Evolutionary conservation across 1,140 invertebrate genomes (phyloP).

Genomic region (Apis mellifera): DNA sequence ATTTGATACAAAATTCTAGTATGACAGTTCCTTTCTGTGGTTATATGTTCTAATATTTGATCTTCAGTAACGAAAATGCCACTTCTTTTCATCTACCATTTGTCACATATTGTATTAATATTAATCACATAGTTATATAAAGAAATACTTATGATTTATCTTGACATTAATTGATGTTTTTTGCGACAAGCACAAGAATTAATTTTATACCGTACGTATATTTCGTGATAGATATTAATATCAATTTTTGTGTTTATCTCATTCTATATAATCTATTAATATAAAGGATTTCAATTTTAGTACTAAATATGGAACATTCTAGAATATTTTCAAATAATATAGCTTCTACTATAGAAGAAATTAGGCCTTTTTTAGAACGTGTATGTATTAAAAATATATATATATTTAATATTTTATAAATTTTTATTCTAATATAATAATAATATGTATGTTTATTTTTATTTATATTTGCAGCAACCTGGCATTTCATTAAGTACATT

Average conservation of each 20-base stretch:
- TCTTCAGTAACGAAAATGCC: neutral
- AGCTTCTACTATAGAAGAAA: conserved; percentile 81
- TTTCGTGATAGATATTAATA: neutral
- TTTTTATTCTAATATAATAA: neutral
- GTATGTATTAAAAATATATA: conserved; percentile 71
- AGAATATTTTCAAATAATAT: conserved; percentile 81
- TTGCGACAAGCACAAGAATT: neutral
- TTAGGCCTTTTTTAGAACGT: conserved; percentile 81
- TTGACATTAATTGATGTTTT: neutral
- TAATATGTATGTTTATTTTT: neutral
- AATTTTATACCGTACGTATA: conserved; percentile 3
- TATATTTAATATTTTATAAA: conserved; percentile 28
- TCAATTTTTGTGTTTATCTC: neutral
- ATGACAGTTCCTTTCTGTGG: neutral
- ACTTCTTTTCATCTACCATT: neutral
- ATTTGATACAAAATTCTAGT: neutral
- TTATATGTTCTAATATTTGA: neutral
- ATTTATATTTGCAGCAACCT: conserved; percentile 60
- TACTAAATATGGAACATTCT: conserved; percentile 75
- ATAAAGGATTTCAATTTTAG: conserved; percentile 70
- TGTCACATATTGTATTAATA: conserved; percentile 13
- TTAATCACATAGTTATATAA: neutral
- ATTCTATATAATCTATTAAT: conserved; percentile 28
- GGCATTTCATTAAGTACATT: conserved; percentile 70
- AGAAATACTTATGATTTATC: neutral